Percentiles rank a stretch among this genome's conserved stretches.
These are phyloP conservation scores for Lutjanus campechanus DNA, from an alignment of 2,797 vertebrate species.

Conservation along the genomic window DNA sequence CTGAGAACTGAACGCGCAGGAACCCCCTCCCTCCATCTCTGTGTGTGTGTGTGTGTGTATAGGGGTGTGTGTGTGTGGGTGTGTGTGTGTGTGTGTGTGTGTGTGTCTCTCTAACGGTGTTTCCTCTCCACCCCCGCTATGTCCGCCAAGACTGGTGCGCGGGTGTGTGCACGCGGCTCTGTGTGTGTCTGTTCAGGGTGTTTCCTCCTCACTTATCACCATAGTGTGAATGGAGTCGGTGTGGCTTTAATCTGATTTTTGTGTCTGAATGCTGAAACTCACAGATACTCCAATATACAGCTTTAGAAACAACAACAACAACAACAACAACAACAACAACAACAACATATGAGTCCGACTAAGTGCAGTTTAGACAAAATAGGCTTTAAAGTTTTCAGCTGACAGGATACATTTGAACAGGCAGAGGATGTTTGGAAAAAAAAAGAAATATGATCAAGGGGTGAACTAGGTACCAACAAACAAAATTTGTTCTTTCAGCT, in stretches of 20 bases:
- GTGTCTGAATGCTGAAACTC: conserved; percentile 21
- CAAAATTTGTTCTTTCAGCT: too few species aligned
- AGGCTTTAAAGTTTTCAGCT: too few species aligned
- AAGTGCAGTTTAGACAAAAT: too few species aligned
- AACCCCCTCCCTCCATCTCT: conserved; percentile 36
- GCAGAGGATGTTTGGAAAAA: too few species aligned
- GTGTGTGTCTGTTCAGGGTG: conserved; percentile 24
- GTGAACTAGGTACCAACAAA: too few species aligned
- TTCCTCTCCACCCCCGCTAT: conserved; percentile 40
- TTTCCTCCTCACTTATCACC: conserved; percentile 57
- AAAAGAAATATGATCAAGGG: too few species aligned
- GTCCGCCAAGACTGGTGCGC: conserved; percentile 1
- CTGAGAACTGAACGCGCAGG: conserved; percentile 37
- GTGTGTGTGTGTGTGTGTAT: background rate
- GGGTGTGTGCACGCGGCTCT: background rate
- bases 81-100: background rate
- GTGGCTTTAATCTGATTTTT: conserved; percentile 44
- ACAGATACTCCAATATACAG: background rate
- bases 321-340: background rate
- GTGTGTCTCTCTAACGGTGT: conserved; percentile 46
- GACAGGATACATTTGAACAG: too few species aligned
- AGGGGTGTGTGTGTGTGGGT: conserved; percentile 13
- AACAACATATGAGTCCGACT: too few species aligned
- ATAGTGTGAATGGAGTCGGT: conserved; percentile 44
- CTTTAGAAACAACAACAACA: background rate